These are phyloP conservation scores for Diorhabda elongata DNA, from an alignment of 1,140 invertebrate species.

Conservation along the genomic window DNA sequence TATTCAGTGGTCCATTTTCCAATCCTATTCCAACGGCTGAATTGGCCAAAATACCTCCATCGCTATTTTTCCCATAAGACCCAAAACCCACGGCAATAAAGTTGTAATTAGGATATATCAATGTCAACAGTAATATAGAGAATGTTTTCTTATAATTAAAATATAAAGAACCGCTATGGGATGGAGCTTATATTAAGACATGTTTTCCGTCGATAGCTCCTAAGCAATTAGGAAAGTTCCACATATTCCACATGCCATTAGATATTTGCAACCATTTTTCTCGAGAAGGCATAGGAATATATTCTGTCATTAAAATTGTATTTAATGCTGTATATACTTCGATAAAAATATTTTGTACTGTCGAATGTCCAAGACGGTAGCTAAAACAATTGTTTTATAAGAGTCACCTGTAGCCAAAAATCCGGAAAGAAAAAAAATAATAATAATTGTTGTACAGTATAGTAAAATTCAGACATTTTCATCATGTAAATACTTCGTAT, in stretches of 20 bases:
- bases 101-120: slow-evolving; percentile 43
- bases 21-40: slow-evolving; percentile 14
- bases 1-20: slow-evolving; percentile 18
- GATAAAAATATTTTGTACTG: slow-evolving; percentile 3
- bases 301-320: slow-evolving; percentile 3
- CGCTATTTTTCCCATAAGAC: slow-evolving; percentile 43
- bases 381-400: slow-evolving; percentile 16
- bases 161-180: slow-evolving; percentile 34
- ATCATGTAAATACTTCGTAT: too few species aligned
- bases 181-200: slow-evolving; percentile 7
- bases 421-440: not conserved
- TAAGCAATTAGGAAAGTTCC: slow-evolving; percentile 19
- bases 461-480: too few species aligned
- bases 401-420: slow-evolving; percentile 16
- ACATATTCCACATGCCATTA: too few species aligned
- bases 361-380: slow-evolving; percentile 15
- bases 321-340: slow-evolving; percentile 8
- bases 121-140: slow-evolving; percentile 45
- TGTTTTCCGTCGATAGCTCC: slow-evolving; percentile 13
- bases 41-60: slow-evolving; percentile 39
- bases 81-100: slow-evolving; percentile 46
- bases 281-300: too few species aligned
- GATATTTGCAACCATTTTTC: too few species aligned
- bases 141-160: slow-evolving; percentile 53
- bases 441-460: too few species aligned